phyloP scores from a whole-genome alignment of 1,140 invertebrate genomes.

The Drosophila saltans region DNA sequence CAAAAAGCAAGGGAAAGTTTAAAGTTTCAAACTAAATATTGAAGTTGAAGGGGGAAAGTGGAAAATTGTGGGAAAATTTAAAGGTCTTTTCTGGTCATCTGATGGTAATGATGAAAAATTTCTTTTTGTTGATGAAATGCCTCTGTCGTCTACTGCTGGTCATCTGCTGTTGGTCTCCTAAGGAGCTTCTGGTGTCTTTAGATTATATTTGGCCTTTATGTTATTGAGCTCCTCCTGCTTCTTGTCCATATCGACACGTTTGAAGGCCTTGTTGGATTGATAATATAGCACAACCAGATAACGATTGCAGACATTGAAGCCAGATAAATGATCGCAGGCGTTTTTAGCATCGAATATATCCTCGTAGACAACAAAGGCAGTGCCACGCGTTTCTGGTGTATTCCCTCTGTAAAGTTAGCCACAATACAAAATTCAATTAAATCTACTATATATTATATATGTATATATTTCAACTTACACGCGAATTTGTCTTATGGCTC shows the following conservation, averaged over 20 bases:
- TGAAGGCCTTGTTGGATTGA: slow-evolving; percentile 96
- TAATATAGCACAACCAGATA: slow-evolving; percentile 99
- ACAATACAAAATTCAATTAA: neutral
- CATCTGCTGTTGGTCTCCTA: slow-evolving; percentile 23
- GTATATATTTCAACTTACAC: slow-evolving; percentile 89
- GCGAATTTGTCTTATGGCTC: slow-evolving; percentile 98
- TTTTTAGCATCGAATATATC: slow-evolving; percentile 99
- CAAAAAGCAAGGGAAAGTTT: slow-evolving; percentile 8
- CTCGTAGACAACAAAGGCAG: slow-evolving; percentile 99
- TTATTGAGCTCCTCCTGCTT: slow-evolving; percentile 98
- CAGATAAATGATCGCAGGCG: slow-evolving; percentile 99
- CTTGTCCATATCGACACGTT: slow-evolving; percentile 97
- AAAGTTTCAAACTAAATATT: neutral
- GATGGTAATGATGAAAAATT: neutral
- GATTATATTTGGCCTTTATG: slow-evolving; percentile 96
- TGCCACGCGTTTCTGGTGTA: slow-evolving; percentile 98
- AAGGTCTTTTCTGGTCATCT: slow-evolving; percentile 14
- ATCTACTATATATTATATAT: too few relatives aligned
- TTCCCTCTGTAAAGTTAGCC: slow-evolving; percentile 89
- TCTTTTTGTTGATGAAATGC: too few relatives aligned
- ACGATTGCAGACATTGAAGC: slow-evolving; percentile 99
- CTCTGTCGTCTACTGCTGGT: neutral
- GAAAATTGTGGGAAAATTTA: neutral
- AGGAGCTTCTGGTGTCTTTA: slow-evolving; percentile 83
- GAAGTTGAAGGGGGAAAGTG: neutral